Conservation (phyloP, 1,140 invertebrate genomes). For the Brachionus rotundiformis region DNA sequence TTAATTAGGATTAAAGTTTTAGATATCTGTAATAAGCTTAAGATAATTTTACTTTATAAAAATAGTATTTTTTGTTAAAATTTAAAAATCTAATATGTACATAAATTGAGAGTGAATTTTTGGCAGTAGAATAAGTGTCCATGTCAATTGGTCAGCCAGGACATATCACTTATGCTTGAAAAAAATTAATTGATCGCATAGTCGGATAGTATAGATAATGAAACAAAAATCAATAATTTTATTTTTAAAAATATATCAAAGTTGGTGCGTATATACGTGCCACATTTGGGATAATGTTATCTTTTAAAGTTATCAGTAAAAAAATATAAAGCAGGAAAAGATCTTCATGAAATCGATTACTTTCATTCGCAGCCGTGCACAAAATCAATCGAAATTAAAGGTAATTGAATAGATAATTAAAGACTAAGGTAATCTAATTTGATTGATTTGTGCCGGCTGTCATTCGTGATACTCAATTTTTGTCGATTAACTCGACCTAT, state of each 20-base stretch:
- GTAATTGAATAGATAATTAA: slow-evolving; percentile 16
- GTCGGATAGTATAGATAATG: slow-evolving; percentile 5
- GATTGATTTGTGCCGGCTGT: not conserved
- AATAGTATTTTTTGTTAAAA: no score
- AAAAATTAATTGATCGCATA: not conserved
- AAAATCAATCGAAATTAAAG: not conserved
- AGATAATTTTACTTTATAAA: no score
- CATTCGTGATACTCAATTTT: slow-evolving; percentile 1
- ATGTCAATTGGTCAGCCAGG: no score
- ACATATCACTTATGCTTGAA: no score
- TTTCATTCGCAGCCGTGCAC: slow-evolving; percentile 11
- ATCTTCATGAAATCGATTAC: not conserved
- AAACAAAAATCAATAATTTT: slow-evolving; percentile 8
- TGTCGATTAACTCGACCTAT: not conserved
- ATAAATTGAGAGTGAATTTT: no score
- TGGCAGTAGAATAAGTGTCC: no score
- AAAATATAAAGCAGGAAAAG: not conserved
- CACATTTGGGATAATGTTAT: slow-evolving; percentile 3
- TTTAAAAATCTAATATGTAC: no score
- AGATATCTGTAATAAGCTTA: no score
- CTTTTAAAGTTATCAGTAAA: slow-evolving; percentile 19
- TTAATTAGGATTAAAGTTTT: no score
- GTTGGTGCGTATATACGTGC: not conserved
- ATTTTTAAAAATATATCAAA: not conserved
- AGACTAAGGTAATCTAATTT: not conserved